phyloP scores from a whole-genome alignment of 2,888 invertebrate species.

The Rambutsinella grinnellia region DNA sequence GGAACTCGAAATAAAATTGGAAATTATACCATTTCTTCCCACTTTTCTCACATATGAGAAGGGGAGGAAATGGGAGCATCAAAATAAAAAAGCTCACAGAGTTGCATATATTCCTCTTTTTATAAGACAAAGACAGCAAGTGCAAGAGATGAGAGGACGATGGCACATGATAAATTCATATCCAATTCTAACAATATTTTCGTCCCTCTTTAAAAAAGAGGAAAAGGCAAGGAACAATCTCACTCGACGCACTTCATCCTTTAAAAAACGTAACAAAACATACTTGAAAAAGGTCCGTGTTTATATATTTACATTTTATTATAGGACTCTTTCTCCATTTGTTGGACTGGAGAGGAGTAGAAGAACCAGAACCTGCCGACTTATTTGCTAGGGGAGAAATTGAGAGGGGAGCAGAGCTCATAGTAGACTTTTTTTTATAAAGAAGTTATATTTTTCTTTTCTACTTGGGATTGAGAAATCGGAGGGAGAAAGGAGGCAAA shows the following conservation, averaged over 20 bases:
- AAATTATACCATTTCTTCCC: neutral
- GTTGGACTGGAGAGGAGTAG: neutral
- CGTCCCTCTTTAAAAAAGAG: constrained; percentile 26
- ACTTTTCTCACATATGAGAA: neutral
- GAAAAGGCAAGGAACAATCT: too few relatives aligned
- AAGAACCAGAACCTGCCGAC: neutral
- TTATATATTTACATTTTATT: constrained; percentile 56
- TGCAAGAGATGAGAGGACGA: neutral
- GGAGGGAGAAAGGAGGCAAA: too few relatives aligned
- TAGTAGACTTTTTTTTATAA: constrained; percentile 40
- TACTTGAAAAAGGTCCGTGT: constrained; percentile 43
- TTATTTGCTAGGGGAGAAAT: too few relatives aligned
- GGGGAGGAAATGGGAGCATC: neutral
- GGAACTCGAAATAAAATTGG: constrained; percentile 24
- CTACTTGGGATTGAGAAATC: too few relatives aligned
- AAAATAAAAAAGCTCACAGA: too few relatives aligned
- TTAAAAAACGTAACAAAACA: constrained; percentile 15
- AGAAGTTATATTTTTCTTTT: constrained; percentile 52
- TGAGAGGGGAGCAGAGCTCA: constrained; percentile 7
- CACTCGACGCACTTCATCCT: constrained; percentile 14
- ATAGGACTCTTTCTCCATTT: constrained; percentile 31
- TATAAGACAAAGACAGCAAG: too few relatives aligned
- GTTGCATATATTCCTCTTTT: too few relatives aligned
- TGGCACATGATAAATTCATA: constrained; percentile 54
- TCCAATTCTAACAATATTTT: constrained; percentile 46